Conservation (phyloP, 2,113 vertebrate species). For the Suncus etruscus region DNA sequence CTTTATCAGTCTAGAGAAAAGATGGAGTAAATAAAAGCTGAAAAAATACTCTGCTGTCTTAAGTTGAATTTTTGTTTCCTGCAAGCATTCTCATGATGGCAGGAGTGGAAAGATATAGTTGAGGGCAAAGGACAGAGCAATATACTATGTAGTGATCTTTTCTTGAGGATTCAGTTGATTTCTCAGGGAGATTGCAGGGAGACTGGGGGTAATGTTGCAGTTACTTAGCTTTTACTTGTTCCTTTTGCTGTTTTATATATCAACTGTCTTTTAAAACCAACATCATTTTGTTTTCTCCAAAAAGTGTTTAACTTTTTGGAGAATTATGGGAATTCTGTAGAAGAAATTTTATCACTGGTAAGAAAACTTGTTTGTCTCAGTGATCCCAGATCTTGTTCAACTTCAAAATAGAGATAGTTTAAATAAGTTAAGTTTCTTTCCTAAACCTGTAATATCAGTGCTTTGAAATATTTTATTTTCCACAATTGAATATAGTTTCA, state of each 20-base stretch:
- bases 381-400: background rate
- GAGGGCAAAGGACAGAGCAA: background rate
- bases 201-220: background rate
- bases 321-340: background rate
- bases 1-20: constrained; percentile 13
- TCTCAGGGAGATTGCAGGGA: background rate
- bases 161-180: background rate
- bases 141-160: background rate
- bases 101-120: background rate
- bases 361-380: background rate
- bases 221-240: background rate
- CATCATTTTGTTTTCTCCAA: background rate
- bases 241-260: background rate
- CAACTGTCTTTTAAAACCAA: constrained; percentile 2
- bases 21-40: background rate
- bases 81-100: background rate
- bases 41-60: background rate
- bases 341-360: background rate
- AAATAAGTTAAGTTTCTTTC: constrained; percentile 29
- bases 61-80: background rate
- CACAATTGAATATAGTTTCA: background rate
- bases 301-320: background rate
- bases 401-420: background rate
- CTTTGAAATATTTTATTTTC: constrained; percentile 24
- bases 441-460: background rate